Evolutionary conservation across 1,140 invertebrate species (phyloP).

Genomic region (Eubasilissa regina): DNA sequence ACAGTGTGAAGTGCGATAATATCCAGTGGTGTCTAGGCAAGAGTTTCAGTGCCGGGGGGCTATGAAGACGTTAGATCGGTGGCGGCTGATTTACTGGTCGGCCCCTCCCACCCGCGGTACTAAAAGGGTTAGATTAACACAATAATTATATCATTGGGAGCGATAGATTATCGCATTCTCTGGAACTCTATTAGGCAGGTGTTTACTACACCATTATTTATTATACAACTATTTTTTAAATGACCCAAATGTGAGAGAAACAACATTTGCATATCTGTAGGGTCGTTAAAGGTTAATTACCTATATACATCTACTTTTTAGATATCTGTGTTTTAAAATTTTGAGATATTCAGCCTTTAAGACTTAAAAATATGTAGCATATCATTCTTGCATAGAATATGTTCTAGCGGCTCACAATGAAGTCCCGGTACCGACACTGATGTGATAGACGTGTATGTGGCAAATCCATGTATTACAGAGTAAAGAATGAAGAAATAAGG

Average conservation of each 20-base stretch:
- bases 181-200: slow-evolving; percentile 16
- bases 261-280: slow-evolving; percentile 6
- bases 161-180: slow-evolving; percentile 15
- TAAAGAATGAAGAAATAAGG: no score
- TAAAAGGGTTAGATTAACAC: slow-evolving; percentile 23
- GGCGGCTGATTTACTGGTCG: slow-evolving; percentile 7
- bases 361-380: no score
- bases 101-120: slow-evolving; percentile 7
- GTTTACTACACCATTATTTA: background rate
- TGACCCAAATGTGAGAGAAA: slow-evolving; percentile 12
- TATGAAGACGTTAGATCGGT: slow-evolving; percentile 20
- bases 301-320: no score
- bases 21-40: background rate
- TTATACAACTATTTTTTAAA: background rate
- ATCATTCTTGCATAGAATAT: no score
- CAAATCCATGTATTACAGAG: no score
- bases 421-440: no score
- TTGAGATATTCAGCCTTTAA: no score
- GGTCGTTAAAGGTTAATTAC: no score
- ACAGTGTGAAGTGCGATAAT: background rate
- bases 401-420: no score
- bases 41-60: background rate
- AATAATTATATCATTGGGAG: slow-evolving; percentile 20
- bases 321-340: no score
- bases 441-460: no score